Conservation (phyloP, 2,113 vertebrate genomes). For the Monopterus albus region DNA sequence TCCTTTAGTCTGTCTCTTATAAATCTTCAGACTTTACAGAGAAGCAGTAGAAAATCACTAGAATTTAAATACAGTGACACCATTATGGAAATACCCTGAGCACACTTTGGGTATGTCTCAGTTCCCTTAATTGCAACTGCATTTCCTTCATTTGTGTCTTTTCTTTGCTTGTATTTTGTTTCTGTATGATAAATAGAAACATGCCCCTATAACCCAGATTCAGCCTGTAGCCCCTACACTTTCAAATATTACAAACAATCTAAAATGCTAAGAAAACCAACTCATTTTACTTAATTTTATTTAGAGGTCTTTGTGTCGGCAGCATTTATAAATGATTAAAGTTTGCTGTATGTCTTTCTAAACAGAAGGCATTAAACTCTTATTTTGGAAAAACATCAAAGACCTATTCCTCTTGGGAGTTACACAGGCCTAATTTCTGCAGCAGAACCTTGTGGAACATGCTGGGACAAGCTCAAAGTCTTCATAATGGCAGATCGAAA, state of each 20-base stretch:
- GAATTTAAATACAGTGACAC: not conserved
- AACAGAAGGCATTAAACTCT: not conserved
- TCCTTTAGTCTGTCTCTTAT: no score
- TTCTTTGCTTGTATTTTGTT: no score
- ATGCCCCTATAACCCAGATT: not conserved
- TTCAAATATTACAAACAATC: not conserved
- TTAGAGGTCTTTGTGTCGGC: not conserved
- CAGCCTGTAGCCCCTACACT: not conserved
- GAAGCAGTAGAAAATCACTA: not conserved
- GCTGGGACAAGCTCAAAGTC: constrained; percentile 37
- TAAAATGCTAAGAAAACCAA: not conserved
- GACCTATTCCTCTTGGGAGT: constrained; percentile 4
- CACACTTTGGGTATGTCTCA: no score
- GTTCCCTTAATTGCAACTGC: no score
- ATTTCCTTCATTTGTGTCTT: no score
- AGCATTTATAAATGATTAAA: not conserved
- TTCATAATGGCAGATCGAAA: constrained; percentile 50
- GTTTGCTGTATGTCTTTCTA: no score
- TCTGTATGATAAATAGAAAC: not conserved
- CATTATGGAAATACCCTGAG: no score
- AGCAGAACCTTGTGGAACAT: constrained; percentile 15
- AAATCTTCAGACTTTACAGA: not conserved
- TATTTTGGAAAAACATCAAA: constrained; percentile 8
- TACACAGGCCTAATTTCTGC: constrained; percentile 13
- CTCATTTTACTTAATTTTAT: not conserved